Percentiles rank a stretch among this genome's conserved stretches.
Conservation (phyloP, 2,113 vertebrate species). For the Saimiri boliviensis region DNA sequence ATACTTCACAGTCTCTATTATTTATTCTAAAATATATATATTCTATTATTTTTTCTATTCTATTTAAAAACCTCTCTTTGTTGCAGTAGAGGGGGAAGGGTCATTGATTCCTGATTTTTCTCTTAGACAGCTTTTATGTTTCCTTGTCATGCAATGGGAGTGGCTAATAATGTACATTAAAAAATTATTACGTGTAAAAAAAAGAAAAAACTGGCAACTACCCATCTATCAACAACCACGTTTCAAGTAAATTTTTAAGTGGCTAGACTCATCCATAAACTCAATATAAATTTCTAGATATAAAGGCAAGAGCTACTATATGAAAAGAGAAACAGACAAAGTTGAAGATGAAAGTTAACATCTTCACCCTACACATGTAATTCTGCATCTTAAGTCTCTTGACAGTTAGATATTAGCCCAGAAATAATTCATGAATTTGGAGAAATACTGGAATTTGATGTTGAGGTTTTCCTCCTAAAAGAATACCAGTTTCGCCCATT, state of each 20-base stretch:
- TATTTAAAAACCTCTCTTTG: background rate
- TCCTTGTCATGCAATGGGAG: background rate
- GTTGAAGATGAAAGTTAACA: background rate
- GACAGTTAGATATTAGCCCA: background rate
- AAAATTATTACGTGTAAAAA: background rate
- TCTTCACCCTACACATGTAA: background rate
- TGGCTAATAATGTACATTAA: background rate
- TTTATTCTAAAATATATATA: background rate
- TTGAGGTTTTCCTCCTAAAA: background rate
- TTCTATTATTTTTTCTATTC: background rate
- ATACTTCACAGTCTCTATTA: background rate
- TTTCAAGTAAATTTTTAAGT: background rate
- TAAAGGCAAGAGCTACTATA: background rate
- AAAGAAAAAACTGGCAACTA: background rate
- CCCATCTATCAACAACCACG: background rate
- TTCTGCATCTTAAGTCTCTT: background rate
- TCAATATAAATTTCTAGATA: background rate
- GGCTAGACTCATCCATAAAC: background rate
- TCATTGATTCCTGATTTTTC: background rate
- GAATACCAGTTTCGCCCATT: background rate
- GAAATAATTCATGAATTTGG: background rate
- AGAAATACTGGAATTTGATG: background rate
- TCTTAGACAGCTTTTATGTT: background rate
- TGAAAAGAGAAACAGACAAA: background rate
- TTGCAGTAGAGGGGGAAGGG: background rate